These are phyloP conservation scores for Tyto alba DNA, from an alignment of 2,113 vertebrate species.

Conservation along the genomic window DNA sequence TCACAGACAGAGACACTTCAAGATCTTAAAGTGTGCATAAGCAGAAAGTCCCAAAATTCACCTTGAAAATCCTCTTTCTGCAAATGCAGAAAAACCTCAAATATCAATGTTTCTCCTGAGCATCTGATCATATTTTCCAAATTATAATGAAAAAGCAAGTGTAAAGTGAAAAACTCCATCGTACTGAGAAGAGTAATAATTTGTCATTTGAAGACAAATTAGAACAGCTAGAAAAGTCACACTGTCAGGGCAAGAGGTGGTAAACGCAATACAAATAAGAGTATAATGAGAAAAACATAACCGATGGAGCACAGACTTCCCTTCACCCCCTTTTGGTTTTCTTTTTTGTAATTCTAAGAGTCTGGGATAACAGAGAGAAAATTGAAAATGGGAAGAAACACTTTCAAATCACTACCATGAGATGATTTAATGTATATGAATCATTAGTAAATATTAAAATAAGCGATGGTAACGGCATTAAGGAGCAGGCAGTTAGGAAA, in stretches of 20 bases:
- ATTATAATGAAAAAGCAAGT: neutral
- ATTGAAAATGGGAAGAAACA: neutral
- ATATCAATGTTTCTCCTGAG: neutral
- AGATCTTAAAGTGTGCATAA: neutral
- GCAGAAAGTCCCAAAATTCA: neutral
- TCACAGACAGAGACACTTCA: neutral
- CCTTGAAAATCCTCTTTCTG: neutral
- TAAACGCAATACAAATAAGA: neutral
- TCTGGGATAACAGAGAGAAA: neutral
- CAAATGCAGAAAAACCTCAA: accelerated
- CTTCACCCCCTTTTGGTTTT: neutral
- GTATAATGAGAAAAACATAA: neutral
- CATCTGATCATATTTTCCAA: neutral
- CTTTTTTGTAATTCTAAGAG: neutral
- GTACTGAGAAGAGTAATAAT: neutral
- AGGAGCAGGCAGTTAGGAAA: neutral
- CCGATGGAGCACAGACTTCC: neutral
- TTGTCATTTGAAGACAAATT: neutral
- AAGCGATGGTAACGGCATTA: neutral
- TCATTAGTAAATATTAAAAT: neutral
- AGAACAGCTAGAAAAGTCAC: neutral
- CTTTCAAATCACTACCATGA: neutral
- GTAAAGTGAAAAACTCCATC: neutral
- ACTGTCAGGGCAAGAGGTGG: neutral
- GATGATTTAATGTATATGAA: neutral